Percentiles rank a stretch among this genome's conserved stretches.
These are phyloP conservation scores for Capitulum mitella DNA, from an alignment of 2,888 invertebrate genomes.

Conservation along the genomic window DNA sequence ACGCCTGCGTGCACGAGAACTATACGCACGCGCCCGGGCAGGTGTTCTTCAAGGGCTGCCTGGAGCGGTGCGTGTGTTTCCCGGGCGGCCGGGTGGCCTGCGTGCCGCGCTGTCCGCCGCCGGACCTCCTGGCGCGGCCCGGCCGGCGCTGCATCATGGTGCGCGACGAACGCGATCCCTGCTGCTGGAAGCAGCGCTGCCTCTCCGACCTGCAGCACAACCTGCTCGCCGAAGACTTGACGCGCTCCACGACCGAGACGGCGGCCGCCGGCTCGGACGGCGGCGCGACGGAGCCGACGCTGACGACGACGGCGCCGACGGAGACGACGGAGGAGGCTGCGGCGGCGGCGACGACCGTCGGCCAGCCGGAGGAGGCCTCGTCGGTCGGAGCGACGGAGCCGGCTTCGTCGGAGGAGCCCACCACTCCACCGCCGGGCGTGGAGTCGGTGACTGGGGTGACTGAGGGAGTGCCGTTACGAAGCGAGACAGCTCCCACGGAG, in stretches of 20 bases:
- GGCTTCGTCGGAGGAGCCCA: no score
- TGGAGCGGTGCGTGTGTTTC: conserved; percentile 36
- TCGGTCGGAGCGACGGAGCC: no score
- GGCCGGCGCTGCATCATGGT: conserved; percentile 3
- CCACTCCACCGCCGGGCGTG: no score
- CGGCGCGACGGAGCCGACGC: no score
- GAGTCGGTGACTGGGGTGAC: no score
- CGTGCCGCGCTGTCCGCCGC: conserved; percentile 33
- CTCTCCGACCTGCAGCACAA: background rate
- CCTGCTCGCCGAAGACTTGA: no score
- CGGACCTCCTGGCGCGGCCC: no score
- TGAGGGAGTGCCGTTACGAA: no score
- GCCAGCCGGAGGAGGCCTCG: no score
- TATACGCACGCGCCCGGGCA: conserved; percentile 35
- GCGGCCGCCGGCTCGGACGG: no score
- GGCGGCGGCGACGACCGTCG: no score
- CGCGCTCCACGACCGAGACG: no score
- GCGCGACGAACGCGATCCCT: background rate
- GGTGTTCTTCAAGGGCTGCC: conserved; percentile 36
- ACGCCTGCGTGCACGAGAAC: conserved; percentile 37
- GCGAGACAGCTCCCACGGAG: background rate
- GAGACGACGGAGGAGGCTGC: background rate
- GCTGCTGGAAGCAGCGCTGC: background rate
- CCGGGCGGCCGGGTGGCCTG: conserved; percentile 36
- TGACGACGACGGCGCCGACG: background rate